Evolutionary conservation across 2,888 invertebrate species (phyloP), one percentile per base, ranked within the genome.

Genomic region (Odontocerum albicorne): DNA sequence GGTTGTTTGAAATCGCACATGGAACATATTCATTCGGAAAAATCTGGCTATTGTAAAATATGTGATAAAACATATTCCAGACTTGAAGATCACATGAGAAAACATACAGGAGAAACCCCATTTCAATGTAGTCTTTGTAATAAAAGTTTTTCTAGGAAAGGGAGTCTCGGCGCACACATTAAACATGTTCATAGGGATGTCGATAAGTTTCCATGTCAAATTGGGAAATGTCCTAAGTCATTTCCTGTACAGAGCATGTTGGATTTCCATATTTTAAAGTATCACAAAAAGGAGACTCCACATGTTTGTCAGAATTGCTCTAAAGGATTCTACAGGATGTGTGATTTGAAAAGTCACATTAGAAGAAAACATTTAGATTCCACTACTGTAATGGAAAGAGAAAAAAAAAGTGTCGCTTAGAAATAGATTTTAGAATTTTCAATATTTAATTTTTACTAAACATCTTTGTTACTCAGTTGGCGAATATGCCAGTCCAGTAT

Each of bases 31-130:
- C 62, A 62, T 40, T 62, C 62, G 2, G 53, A 49, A 13, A 52
- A 21, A 20, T 59, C 62, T 8, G 59, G 60, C 0, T 68, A 74
- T 3, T 83, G 83, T 63, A 67, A 65, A 0, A 64, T 80, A 3
- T 83, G 83, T 62, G 64, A 71, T 6, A 82, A 82, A 64, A 72
- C 75, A 4, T 82, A 77, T 62, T 72, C 82, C 0, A 77, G 83
- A 63, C 62, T 83, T 12, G 76, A 75, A 44, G 75, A 73, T 1
- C 62, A 62, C 40, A 45, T 40, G 15, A 55, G 57, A 49, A 57
- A 46, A 21, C 62, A 62, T 36, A 62, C 60, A 1, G 57, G 55
- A n/a, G 62, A 62, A 43, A 62, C 49, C 43, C 62, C 62, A 12
- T 62, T 40, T 20, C 45, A 54, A 33, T 62, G 62, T 40, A 45